These are phyloP conservation scores for Oreochromis tanganicae DNA, from an alignment of 2,113 vertebrate species.

Conservation along the genomic window DNA sequence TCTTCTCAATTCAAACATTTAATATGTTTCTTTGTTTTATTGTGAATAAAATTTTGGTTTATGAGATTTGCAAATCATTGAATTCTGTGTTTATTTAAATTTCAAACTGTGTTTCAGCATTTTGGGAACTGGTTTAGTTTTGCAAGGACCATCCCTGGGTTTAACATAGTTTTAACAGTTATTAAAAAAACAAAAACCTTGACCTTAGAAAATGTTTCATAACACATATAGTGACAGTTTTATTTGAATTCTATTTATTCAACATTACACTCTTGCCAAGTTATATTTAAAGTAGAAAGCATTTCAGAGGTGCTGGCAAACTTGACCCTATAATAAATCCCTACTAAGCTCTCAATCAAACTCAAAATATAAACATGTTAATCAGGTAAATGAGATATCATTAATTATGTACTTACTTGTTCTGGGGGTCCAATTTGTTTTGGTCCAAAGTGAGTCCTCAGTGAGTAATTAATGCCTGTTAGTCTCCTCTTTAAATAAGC, in stretches of 20 bases:
- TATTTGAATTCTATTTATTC: neutral
- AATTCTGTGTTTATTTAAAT: neutral
- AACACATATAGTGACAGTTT: neutral
- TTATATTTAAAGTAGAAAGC: neutral
- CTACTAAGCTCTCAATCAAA: neutral
- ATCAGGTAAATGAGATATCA: neutral
- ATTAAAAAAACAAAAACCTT: neutral
- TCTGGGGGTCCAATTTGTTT: neutral
- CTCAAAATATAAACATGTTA: neutral
- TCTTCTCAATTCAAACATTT: neutral
- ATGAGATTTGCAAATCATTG: neutral
- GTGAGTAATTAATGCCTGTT: neutral
- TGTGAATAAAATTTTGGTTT: neutral
- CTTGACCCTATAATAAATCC: neutral
- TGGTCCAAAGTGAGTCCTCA: neutral
- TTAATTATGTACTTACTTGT: neutral
- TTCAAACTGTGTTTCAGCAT: neutral
- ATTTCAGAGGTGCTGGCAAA: neutral
- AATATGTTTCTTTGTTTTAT: neutral
- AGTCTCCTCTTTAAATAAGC: neutral
- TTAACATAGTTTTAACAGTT: neutral
- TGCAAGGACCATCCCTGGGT: neutral
- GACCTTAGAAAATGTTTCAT: neutral
- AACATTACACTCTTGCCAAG: neutral
- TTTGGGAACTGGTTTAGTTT: neutral